These are phyloP conservation scores for Idris sp. DNA, from an alignment of 1,140 invertebrate species.

Conservation along the genomic window DNA sequence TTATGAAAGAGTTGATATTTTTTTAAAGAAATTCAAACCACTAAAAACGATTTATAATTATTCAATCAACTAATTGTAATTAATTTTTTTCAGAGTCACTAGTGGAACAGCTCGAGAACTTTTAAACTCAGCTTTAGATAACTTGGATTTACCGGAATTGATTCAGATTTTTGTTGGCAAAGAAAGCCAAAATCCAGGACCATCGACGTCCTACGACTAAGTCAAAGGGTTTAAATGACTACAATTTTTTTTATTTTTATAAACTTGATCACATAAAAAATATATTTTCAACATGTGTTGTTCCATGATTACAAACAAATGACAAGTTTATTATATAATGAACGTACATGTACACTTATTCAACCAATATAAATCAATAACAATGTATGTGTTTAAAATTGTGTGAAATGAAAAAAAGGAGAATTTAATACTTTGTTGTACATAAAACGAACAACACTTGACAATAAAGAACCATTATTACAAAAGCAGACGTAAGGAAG, in stretches of 20 bases:
- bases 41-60: too few species aligned
- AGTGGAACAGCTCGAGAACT: conserved; percentile 67
- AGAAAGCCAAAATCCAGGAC: conserved; percentile 29
- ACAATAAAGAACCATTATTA: too few species aligned
- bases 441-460: too few species aligned
- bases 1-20: too few species aligned
- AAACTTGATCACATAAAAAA: conserved; percentile 76
- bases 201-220: conserved; percentile 52
- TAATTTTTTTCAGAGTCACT: conserved; percentile 63
- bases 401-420: too few species aligned
- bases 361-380: conserved; percentile 44
- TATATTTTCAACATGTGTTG: conserved; percentile 73
- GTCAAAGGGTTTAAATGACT: conserved; percentile 9
- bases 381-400: too few species aligned
- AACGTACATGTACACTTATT: conserved; percentile 64
- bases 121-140: conserved; percentile 66
- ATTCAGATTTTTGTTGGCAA: conserved; percentile 67
- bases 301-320: conserved; percentile 69
- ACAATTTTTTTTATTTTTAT: conserved; percentile 66
- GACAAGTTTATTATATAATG: conserved; percentile 67
- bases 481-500: too few species aligned
- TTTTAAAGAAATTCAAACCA: too few species aligned
- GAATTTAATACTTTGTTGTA: too few species aligned
- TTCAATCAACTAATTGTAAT: not conserved
- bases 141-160: conserved; percentile 65